A percentile compares a stretch with the other conserved stretches of the same genome.
phyloP scores from a whole-genome alignment of 2,888 invertebrate genomes.

The Lepidochrysops patricia region DNA sequence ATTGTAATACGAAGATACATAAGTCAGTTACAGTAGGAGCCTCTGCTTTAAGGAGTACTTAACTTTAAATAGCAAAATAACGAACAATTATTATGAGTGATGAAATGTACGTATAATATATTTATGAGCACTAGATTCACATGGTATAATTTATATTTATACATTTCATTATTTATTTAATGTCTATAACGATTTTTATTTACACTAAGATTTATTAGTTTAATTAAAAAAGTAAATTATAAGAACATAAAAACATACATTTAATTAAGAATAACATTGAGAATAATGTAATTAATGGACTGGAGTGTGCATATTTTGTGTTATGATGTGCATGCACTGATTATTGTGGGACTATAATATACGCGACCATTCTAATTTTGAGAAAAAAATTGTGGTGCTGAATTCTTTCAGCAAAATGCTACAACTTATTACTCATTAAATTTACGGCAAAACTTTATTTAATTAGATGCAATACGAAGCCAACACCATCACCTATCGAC shows the following conservation, averaged over 20 bases:
- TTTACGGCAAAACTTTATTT: too few species aligned
- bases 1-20: too few species aligned
- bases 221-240: conserved; percentile 8
- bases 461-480: too few species aligned
- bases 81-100: background rate
- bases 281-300: background rate
- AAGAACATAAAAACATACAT: background rate
- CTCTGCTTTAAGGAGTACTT: too few species aligned
- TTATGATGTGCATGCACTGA: background rate
- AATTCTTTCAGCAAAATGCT: too few species aligned
- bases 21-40: too few species aligned
- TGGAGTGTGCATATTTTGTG: background rate
- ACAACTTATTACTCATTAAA: too few species aligned
- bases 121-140: background rate
- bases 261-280: background rate
- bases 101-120: conserved; percentile 6
- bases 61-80: background rate
- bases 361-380: too few species aligned
- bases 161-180: background rate
- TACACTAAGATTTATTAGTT: background rate
- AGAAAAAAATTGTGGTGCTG: too few species aligned
- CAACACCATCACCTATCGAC: too few species aligned
- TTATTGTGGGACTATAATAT: background rate
- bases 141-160: conserved; percentile 7
- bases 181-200: conserved; percentile 9